Base-by-base conservation (phyloP, 1,140 invertebrate species). In the Bombus haemorrhoidalis region DNA sequence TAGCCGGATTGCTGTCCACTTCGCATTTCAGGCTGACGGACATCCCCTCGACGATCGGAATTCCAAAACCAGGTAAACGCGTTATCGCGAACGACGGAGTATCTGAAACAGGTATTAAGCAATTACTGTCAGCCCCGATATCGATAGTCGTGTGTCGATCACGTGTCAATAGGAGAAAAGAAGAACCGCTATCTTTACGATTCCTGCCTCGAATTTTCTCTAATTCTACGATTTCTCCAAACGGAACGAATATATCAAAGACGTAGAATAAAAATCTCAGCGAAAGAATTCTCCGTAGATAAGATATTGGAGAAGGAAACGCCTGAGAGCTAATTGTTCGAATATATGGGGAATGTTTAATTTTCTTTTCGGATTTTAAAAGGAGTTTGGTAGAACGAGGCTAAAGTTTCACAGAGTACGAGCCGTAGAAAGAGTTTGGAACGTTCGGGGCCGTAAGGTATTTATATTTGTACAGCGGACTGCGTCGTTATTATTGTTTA, bases 41-140 rank as follows among this genome's bases (percentile, higher is more conserved):
- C 94, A 98, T 97, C 66, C 98, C 98, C 94, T 98, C 98, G 66
- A 96, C 95, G 86, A 99, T 96, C 22, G 98, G 97, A 94, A 98
- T 97, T 37, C 98, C 98, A 95, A 98, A 99, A 59, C 97, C 98
- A 73, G 98, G 98, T 94, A 97, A 97, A 86, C 98, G 96, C 69
- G 97, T 98, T 93, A 98, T 98, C 89, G 97, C 97, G 94, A 99
- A 99, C 75, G 98, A 98, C 74, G 98, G 98, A 62, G 97, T 97
- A 95, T 98, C 98, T 98, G 96, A 62, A 96, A 95, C 91, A 94
- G 87, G 87, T 88, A 90, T 90, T 90, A 90, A 90, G 85, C 87
- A 91, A 91, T 91, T 88, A 91, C 39, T 87, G 87, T 86, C 88
- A 87, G 81, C 47, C 73, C 53, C 62, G 8, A 74, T 90, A 81